Evolutionary conservation across 1,140 invertebrate genomes (phyloP).

Genomic region (Eciton burchellii): DNA sequence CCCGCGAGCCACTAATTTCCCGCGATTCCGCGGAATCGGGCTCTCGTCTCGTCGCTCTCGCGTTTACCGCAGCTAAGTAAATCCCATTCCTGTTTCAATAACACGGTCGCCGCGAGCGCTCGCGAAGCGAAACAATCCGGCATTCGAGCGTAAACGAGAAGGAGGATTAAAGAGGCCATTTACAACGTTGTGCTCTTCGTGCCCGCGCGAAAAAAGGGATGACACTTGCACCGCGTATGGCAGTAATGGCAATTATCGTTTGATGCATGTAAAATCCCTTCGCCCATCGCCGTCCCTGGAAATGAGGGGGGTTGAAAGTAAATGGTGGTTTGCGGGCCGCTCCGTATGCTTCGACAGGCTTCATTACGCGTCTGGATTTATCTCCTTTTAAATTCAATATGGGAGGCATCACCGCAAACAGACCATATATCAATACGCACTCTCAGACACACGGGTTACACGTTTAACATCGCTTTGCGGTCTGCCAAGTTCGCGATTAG

Average conservation of each 20-base stretch:
- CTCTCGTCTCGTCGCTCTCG: not conserved
- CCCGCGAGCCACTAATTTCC: conserved; percentile 7
- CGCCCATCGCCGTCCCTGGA: not conserved
- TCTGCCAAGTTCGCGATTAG: conserved; percentile 46
- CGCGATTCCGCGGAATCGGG: not conserved
- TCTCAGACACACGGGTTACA: conserved; percentile 55
- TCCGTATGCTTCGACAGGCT: conserved; percentile 45
- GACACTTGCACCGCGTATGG: not conserved
- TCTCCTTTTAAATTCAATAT: conserved; percentile 62
- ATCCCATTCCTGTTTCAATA: not conserved
- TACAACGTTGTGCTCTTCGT: not conserved
- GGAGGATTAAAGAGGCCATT: conserved; percentile 10
- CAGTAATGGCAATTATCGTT: conserved; percentile 8
- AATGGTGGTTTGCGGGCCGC: not conserved
- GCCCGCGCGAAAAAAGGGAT: not conserved
- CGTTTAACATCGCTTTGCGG: conserved; percentile 62
- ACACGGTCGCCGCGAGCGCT: not conserved
- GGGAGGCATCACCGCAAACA: conserved; percentile 57
- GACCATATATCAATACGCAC: conserved; percentile 65
- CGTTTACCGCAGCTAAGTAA: not conserved
- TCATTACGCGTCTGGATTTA: conserved; percentile 49
- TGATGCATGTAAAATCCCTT: not conserved
- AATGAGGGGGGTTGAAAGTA: not conserved
- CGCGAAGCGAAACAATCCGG: not conserved
- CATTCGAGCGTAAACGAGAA: not conserved